Base-by-base conservation (phyloP, 2,797 vertebrate genomes). In the Lithobates pipiens region DNA sequence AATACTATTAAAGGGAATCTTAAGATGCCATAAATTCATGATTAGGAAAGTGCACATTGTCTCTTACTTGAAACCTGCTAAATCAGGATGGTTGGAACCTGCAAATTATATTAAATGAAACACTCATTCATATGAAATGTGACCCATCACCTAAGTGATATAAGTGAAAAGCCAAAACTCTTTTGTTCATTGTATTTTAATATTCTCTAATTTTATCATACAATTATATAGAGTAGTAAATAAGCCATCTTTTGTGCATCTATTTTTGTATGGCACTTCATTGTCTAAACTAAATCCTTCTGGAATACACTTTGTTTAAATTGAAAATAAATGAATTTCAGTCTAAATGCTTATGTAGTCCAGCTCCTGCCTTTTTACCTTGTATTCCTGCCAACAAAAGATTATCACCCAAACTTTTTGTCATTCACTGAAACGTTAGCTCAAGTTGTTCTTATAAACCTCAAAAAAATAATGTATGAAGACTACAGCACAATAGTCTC, bases 401-500 rank as follows among this genome's bases (percentile, higher is more conserved):
- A 87, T 87, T 79, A 87, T 74, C 85, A 84, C 81, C 76, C 86
- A 80, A 80, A 68, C 34, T 84, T 34, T 75, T 83, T 77, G 70
- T 83, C 36, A 36, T 54, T 77, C 44, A 74, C 70, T 76, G 76
- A 61, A 84, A 69, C 36, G 46, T 80, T 69, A 79, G 32, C 63
- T 84, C 23, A 80, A 79, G 76, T 42, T 78, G 70, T 85, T 79
- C 44, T 61, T 75, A 65, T 23, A 78, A 67, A 32, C 29, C 61
- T 23, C 54, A 73, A 82, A 81, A 81, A 46, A 81, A 77, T 82
- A 76, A 70, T 54, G 27, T 54, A 44, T 54, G 76, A 57, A 83
- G 63, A 67, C 46, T 73, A 29, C 61, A 78, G 75, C 61, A 29
- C 68, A 79, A 79, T 86, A 75, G 74, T 79, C 65, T 71, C 39